A percentile compares a stretch with the other conserved stretches of the same genome.
These are phyloP conservation scores for Battus philenor DNA, from an alignment of 1,140 invertebrate genomes.

Conservation along the genomic window DNA sequence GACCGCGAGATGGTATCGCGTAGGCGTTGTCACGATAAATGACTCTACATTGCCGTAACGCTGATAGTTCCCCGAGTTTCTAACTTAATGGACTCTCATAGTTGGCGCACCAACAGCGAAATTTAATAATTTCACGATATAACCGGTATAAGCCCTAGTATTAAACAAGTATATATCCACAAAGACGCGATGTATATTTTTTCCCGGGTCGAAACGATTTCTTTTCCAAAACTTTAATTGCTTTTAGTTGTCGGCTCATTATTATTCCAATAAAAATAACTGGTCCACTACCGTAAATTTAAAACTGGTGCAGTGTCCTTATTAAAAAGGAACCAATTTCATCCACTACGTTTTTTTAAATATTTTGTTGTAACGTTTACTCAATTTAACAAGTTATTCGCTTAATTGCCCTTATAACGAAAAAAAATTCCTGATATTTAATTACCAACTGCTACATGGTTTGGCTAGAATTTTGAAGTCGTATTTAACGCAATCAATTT, in stretches of 20 bases:
- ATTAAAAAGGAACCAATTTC: slow-evolving; percentile 10
- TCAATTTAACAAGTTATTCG: neutral
- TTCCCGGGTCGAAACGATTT: slow-evolving; percentile 4
- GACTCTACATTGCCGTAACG: neutral
- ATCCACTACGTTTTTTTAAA: slow-evolving; percentile 1
- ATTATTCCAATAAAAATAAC: slow-evolving; percentile 2
- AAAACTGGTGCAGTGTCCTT: slow-evolving; percentile 3
- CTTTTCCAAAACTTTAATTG: slow-evolving; percentile 7
- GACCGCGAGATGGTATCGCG: slow-evolving; percentile 47
- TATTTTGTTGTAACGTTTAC: slow-evolving; percentile 1
- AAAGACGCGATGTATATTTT: too few species aligned
- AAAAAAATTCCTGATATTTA: too few species aligned
- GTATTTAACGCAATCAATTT: too few species aligned
- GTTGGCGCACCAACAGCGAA: too few species aligned
- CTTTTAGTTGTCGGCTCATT: slow-evolving; percentile 11
- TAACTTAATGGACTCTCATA: too few species aligned
- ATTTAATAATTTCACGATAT: too few species aligned
- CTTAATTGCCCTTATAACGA: too few species aligned
- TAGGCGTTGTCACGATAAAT: slow-evolving; percentile 50
- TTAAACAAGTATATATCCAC: too few species aligned
- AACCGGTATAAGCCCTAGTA: too few species aligned
- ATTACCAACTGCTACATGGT: too few species aligned
- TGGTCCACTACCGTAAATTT: slow-evolving; percentile 7
- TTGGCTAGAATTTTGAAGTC: too few species aligned
- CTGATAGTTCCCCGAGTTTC: neutral